Base-by-base conservation (phyloP, 2,113 vertebrate genomes). In the Phyllostomus hastatus region DNA sequence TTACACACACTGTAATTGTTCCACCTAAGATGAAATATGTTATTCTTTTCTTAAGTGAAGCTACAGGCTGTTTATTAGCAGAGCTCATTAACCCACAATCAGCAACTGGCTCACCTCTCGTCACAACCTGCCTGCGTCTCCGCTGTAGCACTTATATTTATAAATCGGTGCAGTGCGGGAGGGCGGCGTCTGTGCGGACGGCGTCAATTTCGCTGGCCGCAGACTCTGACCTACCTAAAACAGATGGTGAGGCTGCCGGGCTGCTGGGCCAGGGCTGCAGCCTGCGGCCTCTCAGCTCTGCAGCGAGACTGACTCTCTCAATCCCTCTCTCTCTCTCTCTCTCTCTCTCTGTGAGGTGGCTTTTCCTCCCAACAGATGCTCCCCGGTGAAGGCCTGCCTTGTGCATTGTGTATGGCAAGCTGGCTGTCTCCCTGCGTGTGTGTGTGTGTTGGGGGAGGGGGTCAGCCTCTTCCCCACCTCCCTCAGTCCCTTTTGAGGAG, bases 1-100 rank as follows among this genome's bases (percentile, higher is more conserved):
- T 48, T 97, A 90, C 43, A 41, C 70, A 67, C 69, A 75, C 88
- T 41, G 48, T 78, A 84, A 94, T 97, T 96, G 84, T 88, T 97
- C 97, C 97, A 86, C 93, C 83, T 88, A 46, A 12, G 66, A 97
- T 92, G 95, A 98, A 98, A 97, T 97, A 96, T 52, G 96, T 89
- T 97, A 97, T 97, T 96, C 97, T 43, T 43, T 95, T 98, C 95
- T 97, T 97, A 97, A 97, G 97, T 0, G 14, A 97, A 97, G 95
- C 97, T 95, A 91, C 95, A 98, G 95, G 96, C 97, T 97, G 98
- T 98, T 98, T 98, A 98, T 98, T 98, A 98, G 98, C 97, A 95
- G 95, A 96, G 94, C 98, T 98, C 98, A 98, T 99, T 98, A 98
- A 98, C 97, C 97, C 94, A 97, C 98, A 98, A 98, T 98, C 98